Conservation (phyloP, 2,797 vertebrate genomes). For the Cephalopachus bancanus region DNA sequence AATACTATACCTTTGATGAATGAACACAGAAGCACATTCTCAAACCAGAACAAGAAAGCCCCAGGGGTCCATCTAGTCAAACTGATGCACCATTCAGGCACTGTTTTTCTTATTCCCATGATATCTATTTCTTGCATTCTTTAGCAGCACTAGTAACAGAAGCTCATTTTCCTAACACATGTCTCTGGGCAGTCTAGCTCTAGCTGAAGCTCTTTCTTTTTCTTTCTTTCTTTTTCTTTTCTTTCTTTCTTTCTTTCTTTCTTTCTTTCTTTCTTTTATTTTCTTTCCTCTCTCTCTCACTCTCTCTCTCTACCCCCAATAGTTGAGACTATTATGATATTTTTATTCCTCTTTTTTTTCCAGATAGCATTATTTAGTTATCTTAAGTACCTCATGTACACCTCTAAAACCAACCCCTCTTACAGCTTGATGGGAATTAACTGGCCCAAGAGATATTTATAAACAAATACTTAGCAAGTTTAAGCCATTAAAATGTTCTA, state of each 20-base stretch:
- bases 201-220: neutral
- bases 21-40: conserved; percentile 71
- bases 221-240: no score
- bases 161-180: conserved; percentile 50
- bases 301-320: neutral
- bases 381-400: neutral
- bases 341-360: neutral
- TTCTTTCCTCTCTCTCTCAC: no score
- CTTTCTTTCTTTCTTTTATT: no score
- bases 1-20: conserved; percentile 54
- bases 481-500: neutral
- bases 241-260: no score
- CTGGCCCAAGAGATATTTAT: neutral
- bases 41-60: conserved; percentile 64
- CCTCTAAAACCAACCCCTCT: neutral
- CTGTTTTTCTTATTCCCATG: conserved; percentile 62
- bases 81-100: conserved; percentile 27
- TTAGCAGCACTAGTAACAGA: conserved; percentile 39
- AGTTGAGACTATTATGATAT: neutral
- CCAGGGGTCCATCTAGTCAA: conserved; percentile 26
- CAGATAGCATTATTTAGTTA: neutral
- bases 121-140: conserved; percentile 36
- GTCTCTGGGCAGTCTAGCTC: neutral
- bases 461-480: conserved; percentile 23
- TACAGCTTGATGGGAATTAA: neutral